A percentile compares a stretch with the other conserved stretches of the same genome.
phyloP scores from a whole-genome alignment of 1,140 invertebrate genomes.

The Pogonomyrmex californicus region DNA sequence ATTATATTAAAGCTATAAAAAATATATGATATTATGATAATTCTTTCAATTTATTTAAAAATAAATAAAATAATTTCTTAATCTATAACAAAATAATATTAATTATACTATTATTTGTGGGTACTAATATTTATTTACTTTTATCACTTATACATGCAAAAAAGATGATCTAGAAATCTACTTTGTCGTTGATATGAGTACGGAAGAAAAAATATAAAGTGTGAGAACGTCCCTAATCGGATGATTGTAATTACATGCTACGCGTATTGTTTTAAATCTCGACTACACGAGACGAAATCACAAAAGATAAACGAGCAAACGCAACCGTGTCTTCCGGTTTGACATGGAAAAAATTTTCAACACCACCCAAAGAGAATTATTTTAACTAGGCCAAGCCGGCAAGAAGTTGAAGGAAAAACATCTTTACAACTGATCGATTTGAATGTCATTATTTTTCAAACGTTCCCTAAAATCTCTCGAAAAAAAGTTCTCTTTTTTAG shows the following conservation, averaged over 20 bases:
- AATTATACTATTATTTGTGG: conserved; percentile 6
- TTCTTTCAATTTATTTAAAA: not conserved
- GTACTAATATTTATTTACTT: not conserved
- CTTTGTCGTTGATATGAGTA: conserved; percentile 22
- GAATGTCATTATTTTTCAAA: not conserved
- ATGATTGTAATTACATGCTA: conserved; percentile 22
- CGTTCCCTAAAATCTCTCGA: conserved; percentile 1
- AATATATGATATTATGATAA: not conserved
- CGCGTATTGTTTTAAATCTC: conserved; percentile 28
- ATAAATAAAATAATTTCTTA: not conserved
- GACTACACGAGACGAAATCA: not conserved
- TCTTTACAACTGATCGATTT: not conserved
- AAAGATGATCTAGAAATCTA: conserved; percentile 19
- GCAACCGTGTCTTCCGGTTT: not conserved
- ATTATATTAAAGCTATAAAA: not conserved
- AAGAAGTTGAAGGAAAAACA: not conserved
- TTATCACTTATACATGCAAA: not conserved
- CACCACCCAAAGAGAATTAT: not conserved
- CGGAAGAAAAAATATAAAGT: conserved; percentile 10
- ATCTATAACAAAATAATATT: not conserved
- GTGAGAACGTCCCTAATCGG: conserved; percentile 51
- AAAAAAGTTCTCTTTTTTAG: conserved; percentile 40
- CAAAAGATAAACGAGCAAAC: conserved; percentile 23
- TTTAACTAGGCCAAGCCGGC: not conserved
- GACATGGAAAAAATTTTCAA: conserved; percentile 8